Evolutionary conservation across 2,888 invertebrate genomes (phyloP), one percentile per base, ranked within the genome.

Genomic region (Drosophila nigritarsus): DNA sequence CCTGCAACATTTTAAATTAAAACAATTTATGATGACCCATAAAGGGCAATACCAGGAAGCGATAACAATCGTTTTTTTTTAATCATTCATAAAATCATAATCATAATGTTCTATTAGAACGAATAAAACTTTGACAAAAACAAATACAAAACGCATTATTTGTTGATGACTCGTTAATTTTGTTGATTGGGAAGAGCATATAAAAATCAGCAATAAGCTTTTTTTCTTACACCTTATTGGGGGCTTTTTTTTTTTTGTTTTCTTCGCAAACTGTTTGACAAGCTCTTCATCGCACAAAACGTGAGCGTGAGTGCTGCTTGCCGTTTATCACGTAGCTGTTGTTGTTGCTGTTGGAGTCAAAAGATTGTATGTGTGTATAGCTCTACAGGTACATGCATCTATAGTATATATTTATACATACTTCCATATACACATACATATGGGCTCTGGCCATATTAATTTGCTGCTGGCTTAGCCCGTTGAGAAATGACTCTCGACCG

Each of bases 401-500:
- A 27, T 42, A 29, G 51, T 20, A 13, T 27, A 42, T 18, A 34
- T 15, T 6, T 53, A 18, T 63, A 29, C 36, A 20, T 34, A 20
- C 55, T 20, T 42, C 13, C 30, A 29, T 32, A 45, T 38, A 58
- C 18, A 30, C 55, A 60, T 55, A 27, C 49, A 49, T 50, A 59
- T 49, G 63, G 55, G 42, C 51, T 65, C 71, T 62, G 71, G 51
- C 65, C 75, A 84, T 78, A 80, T 82, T 82, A 71, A 78, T 82
- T 65, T 62, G 61, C 55, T 68, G 50, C 42, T 65, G 32, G 51
- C 58, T 49, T 38, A 29, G 38, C 36, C 54, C 68, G 58, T 63
- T 74, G 66, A 74, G 66, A 66, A 66, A 66, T 66, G 62, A 48
- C 65, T 55, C 61, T 62, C 40, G 55, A 63, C 61, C 61, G 53